Base-by-base conservation (phyloP, 2,113 vertebrate species). In the Proterorhinus semilunaris region DNA sequence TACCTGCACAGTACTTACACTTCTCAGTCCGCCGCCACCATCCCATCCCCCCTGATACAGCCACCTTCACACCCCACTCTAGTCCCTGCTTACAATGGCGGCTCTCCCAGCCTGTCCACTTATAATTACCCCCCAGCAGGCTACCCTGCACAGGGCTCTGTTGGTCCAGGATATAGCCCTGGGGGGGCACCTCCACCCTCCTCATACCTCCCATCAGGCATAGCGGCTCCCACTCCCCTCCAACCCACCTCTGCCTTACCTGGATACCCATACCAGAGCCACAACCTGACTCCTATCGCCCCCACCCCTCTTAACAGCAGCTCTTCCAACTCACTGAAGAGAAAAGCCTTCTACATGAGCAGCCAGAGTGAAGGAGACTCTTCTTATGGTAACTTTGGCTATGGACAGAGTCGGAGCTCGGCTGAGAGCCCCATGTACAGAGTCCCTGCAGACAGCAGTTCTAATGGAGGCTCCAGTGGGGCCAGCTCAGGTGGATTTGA, bases 321-420 rank as follows among this genome's bases (percentile, higher is more conserved):
- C 85, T 95, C 95, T 1, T 94, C 97, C 77, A 96, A 94, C 88
- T 95, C 96, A 45, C 94, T 98, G 74, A 98, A 98, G 90, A 93
- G 96, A 82, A 99, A 98, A 91, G 95, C 97, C 87, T 99, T 98
- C 91, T 99, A 98, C 79, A 96, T 97, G 95, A 91, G 95, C 75
- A 93, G 95, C 83, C 96, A 98, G 86, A 95, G 95, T 83, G 96
- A 99, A 72, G 94, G 98, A 81, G 96, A 98, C 87, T 92, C 96
- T 85, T 89, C 93, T 86, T 99, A 98, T 72, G 96, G 93, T 83
- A 96, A 95, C 91, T 99, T 96, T 85, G 94, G 94, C 90, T 99
- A 98, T 67, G 91, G 95, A 87, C 93, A 97, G 92, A 93, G 83
- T 11, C 74, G 96, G 88, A 94, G 94, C 93, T 92, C 95, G 8